Percentiles rank a stretch among this genome's conserved stretches.
phyloP scores from a whole-genome alignment of 2,888 invertebrate genomes.

The Tachina lurida region DNA sequence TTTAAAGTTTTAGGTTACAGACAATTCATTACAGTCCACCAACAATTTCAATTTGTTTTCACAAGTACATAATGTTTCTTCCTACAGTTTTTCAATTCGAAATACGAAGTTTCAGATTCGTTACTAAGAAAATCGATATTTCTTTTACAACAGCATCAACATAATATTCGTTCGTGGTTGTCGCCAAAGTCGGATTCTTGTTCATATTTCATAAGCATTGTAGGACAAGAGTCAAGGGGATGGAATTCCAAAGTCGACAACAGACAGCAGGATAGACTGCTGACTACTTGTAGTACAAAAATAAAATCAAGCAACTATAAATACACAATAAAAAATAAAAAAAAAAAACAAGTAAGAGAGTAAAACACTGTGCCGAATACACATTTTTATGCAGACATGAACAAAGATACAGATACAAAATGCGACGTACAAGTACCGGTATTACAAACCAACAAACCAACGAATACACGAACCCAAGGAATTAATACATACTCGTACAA shows the following conservation, averaged over 20 bases:
- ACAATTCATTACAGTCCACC: not conserved
- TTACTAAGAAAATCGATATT: slow-evolving; percentile 60
- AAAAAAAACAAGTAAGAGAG: slow-evolving; percentile 17
- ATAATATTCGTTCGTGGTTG: slow-evolving; percentile 45
- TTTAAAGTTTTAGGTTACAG: slow-evolving; percentile 15
- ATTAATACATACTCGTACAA: slow-evolving; percentile 5
- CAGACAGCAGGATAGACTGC: slow-evolving; percentile 38
- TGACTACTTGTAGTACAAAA: not conserved
- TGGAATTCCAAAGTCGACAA: slow-evolving; percentile 13
- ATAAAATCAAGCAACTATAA: slow-evolving; percentile 19
- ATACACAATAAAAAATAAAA: not conserved
- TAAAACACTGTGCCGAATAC: slow-evolving; percentile 43
- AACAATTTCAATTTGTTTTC: not conserved
- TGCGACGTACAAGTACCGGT: slow-evolving; percentile 41
- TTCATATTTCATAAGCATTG: slow-evolving; percentile 21
- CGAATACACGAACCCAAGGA: slow-evolving; percentile 34
- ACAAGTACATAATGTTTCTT: slow-evolving; percentile 1
- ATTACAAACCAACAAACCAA: slow-evolving; percentile 36
- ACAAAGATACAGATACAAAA: slow-evolving; percentile 45
- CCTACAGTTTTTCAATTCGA: not conserved
- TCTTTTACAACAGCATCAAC: slow-evolving; percentile 57
- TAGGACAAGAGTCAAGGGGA: slow-evolving; percentile 23
- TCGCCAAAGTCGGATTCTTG: slow-evolving; percentile 35
- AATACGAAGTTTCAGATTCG: slow-evolving; percentile 11
- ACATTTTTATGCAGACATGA: slow-evolving; percentile 55